Base-by-base conservation (phyloP, 1,140 invertebrate species). In the Drosophila ironensis region DNA sequence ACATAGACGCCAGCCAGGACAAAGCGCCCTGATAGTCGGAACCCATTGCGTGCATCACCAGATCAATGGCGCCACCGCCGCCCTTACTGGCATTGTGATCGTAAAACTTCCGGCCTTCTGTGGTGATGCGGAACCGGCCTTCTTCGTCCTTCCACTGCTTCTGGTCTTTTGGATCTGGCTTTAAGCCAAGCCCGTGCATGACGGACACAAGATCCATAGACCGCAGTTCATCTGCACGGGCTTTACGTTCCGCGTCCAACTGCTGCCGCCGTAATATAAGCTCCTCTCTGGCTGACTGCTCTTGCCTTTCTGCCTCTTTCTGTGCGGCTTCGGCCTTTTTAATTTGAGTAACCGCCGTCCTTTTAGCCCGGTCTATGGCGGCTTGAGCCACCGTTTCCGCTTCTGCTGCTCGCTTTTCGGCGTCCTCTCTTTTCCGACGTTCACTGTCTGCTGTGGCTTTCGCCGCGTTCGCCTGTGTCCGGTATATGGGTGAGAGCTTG, bases 191-290 rank as follows among this genome's bases (percentile, higher is more conserved):
- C 38, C 38, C 38, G 38, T 41, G 38, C 38, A 41, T 41, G 38
- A 41, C 38, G 38, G 38, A 41, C 38, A 41, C 38, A 41, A 41
- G 38, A 41, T 41, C 38, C 38, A 41, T 41, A 41, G 38, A 41
- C 38, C 38, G 38, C 38, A 41, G 38, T 41, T 41, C 38, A 41
- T 41, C 38, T 41, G 38, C 38, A 41, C 38, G 38, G 38, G 38
- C 38, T 41, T 41, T 41, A 41, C 38, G 38, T 41, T 41, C 38
- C 38, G 38, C 38, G 38, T 41, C 38, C 38, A 41, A 41, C 38
- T 41, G 38, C 38, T 41, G 38, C 38, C 38, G 38, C 38, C 38
- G 38, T 41, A 41, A 41, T 41, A 41, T 41, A 41, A 41, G 38
- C 38, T 41, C 38, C 38, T 41, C 38, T 41, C 38, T 41, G 38